Percentiles rank a stretch among this genome's conserved stretches.
phyloP scores from a whole-genome alignment of 2,888 invertebrate genomes.

The Nymphalis urticae region DNA sequence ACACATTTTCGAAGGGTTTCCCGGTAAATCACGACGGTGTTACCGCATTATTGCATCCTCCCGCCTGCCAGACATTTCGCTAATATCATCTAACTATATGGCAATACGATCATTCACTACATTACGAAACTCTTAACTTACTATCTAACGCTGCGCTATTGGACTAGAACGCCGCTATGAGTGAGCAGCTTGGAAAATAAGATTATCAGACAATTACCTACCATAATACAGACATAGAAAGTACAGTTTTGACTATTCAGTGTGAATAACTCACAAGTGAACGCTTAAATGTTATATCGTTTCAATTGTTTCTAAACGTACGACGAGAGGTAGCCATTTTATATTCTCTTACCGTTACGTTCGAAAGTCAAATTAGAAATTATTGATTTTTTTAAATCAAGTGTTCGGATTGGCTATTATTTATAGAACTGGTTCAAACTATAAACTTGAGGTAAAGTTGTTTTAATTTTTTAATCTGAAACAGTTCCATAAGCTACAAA shows the following conservation, averaged over 20 bases:
- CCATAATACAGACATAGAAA: constrained; percentile 52
- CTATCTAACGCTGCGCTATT: constrained; percentile 68
- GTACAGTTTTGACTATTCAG: constrained; percentile 50
- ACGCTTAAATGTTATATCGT: constrained; percentile 3
- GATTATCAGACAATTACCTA: constrained; percentile 67
- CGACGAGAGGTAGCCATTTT: constrained; percentile 16
- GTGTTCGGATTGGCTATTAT: neutral
- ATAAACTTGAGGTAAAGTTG: no score
- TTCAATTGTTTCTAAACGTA: constrained; percentile 17
- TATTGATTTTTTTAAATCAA: neutral
- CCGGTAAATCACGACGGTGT: constrained; percentile 51
- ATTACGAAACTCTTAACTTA: constrained; percentile 67
- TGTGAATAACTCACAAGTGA: constrained; percentile 21
- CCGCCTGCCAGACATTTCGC: constrained; percentile 71
- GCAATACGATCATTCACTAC: constrained; percentile 74
- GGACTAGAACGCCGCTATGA: constrained; percentile 60
- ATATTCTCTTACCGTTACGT: constrained; percentile 4
- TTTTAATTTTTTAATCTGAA: no score
- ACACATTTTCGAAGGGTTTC: constrained; percentile 75
- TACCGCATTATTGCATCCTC: constrained; percentile 68
- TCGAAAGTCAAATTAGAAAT: constrained; percentile 1
- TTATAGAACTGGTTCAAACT: no score
- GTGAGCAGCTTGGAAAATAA: constrained; percentile 46
- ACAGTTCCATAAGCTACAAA: no score
- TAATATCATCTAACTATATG: constrained; percentile 76